These are phyloP conservation scores for Pseudorhiza aurosa DNA, from an alignment of 30 jellyfish, hydroid and myxozoan genomes.

Conservation along the genomic window DNA sequence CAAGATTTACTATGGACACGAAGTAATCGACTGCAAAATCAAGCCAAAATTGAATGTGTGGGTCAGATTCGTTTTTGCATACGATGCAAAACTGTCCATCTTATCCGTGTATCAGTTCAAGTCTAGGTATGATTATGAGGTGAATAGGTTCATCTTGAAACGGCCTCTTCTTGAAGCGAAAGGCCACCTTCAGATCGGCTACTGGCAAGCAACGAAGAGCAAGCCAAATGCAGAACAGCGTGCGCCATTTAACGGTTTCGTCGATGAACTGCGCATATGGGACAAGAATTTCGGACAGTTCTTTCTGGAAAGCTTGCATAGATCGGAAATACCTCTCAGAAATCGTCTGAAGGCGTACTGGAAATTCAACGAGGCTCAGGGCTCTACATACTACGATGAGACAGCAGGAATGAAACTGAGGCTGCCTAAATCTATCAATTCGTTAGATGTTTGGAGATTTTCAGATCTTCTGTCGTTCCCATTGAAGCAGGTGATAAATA, in stretches of 20 bases:
- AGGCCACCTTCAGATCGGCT: constrained; percentile 57
- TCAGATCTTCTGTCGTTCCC: constrained; percentile 28
- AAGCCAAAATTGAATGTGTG: constrained; percentile 37
- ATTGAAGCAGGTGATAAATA: neutral
- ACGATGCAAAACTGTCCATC: constrained; percentile 20
- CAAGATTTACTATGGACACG: constrained; percentile 30
- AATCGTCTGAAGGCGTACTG: constrained; percentile 33
- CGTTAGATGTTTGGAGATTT: constrained; percentile 46
- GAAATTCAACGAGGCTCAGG: constrained; percentile 63
- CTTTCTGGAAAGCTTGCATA: constrained; percentile 33
- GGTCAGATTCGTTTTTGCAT: constrained; percentile 51
- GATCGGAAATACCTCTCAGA: constrained; percentile 1
- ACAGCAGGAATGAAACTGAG: neutral
- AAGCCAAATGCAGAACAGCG: constrained; percentile 38
- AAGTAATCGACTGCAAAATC: constrained; percentile 20
- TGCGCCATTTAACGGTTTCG: constrained; percentile 38
- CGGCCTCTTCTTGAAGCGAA: constrained; percentile 35
- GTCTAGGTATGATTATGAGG: constrained; percentile 20
- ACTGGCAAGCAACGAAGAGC: constrained; percentile 54
- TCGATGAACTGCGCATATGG: constrained; percentile 72
- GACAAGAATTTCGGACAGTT: constrained; percentile 11
- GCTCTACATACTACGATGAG: constrained; percentile 13
- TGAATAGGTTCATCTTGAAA: constrained; percentile 25
- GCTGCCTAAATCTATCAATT: constrained; percentile 14
- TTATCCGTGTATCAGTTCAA: constrained; percentile 49